Conservation (phyloP, 2,888 invertebrate species). For the Gnatocerus cornutus region DNA sequence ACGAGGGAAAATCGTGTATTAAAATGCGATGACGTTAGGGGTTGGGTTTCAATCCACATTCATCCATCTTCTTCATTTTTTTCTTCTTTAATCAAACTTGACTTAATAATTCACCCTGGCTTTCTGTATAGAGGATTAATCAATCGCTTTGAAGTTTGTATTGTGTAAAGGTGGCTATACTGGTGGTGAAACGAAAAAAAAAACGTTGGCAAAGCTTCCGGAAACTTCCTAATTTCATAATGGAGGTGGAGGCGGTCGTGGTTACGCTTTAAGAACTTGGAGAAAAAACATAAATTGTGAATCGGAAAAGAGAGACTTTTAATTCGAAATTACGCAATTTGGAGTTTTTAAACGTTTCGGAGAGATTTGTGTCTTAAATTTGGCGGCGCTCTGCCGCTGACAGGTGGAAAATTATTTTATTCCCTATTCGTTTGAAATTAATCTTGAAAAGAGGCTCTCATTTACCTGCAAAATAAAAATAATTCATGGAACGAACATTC, state of each 20-base stretch:
- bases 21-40: neutral
- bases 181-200: neutral
- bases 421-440: neutral
- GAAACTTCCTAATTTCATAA: constrained; percentile 16
- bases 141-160: constrained; percentile 31
- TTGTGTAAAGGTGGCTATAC: constrained; percentile 14
- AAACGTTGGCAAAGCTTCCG: constrained; percentile 2
- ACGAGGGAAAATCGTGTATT: no score
- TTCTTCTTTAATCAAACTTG: constrained; percentile 30
- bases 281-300: constrained; percentile 1
- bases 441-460: no score
- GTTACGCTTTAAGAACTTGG: neutral
- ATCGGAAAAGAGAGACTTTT: neutral
- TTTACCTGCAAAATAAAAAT: no score
- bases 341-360: no score
- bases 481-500: no score
- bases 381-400: no score
- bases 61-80: constrained; percentile 16
- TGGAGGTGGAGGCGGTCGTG: neutral
- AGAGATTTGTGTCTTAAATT: no score
- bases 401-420: neutral
- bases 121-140: constrained; percentile 23
- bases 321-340: no score
- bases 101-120: constrained; percentile 26
- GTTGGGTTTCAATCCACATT: neutral